Percentiles rank a stretch among this genome's conserved stretches.
phyloP scores from a whole-genome alignment of 1,140 invertebrate genomes.

The Aphelinus atriplicis region DNA sequence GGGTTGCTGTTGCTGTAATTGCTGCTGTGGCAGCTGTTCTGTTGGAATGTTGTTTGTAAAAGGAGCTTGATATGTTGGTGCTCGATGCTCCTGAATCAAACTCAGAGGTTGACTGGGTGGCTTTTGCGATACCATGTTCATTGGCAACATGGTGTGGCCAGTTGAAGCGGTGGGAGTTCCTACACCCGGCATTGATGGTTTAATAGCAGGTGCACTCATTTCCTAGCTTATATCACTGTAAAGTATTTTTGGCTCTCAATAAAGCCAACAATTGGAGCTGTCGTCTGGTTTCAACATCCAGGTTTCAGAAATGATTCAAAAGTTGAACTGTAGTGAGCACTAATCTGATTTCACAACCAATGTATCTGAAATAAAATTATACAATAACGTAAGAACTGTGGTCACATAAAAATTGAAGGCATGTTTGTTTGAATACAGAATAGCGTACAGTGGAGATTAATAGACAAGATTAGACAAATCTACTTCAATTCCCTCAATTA shows the following conservation, averaged over 20 bases:
- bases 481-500: not conserved
- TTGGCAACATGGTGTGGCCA: conserved; percentile 62
- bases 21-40: conserved; percentile 45
- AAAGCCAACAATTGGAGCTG: conserved; percentile 35
- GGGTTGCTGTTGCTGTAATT: conserved; percentile 1
- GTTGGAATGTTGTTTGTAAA: conserved; percentile 50
- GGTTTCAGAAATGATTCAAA: too few relatives aligned
- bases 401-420: too few relatives aligned
- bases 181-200: conserved; percentile 59
- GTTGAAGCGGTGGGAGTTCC: conserved; percentile 52
- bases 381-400: too few relatives aligned
- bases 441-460: too few relatives aligned
- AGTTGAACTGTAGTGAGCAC: too few relatives aligned
- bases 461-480: not conserved
- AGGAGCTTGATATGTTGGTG: conserved; percentile 53
- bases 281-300: not conserved
- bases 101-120: conserved; percentile 61
- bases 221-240: conserved; percentile 1
- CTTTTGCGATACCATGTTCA: conserved; percentile 63
- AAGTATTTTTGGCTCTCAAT: conserved; percentile 26
- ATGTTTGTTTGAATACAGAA: too few relatives aligned
- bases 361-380: conserved; percentile 14
- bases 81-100: conserved; percentile 63
- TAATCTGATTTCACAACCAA: too few relatives aligned
- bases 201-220: conserved; percentile 59